Evolutionary conservation across 2,113 vertebrate genomes (phyloP).

Genomic region (Pica pica): DNA sequence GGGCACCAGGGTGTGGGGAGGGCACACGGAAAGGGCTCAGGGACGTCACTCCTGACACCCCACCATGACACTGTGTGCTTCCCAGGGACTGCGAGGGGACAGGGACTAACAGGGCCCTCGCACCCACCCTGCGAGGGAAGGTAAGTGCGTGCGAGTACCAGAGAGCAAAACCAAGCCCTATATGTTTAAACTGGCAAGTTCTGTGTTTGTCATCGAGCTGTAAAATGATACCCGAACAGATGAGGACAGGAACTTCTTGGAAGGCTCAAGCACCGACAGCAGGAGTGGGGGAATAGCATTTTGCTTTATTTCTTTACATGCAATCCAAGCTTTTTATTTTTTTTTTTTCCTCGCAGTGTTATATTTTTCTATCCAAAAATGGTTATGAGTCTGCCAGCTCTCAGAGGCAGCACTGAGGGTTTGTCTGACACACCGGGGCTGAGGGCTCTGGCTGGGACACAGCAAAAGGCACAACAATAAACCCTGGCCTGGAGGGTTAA

Average conservation of each 20-base stretch:
- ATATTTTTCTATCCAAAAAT: conserved; percentile 49
- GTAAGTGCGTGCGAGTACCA: neutral
- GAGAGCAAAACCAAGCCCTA: neutral
- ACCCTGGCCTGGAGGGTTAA: neutral
- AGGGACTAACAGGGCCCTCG: neutral
- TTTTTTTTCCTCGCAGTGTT: neutral
- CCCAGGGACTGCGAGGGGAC: rapidly evolving
- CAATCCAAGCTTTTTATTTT: conserved; percentile 3
- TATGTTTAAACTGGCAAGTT: conserved; percentile 60
- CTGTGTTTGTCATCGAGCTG: conserved; percentile 51
- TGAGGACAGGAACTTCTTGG: conserved; percentile 63
- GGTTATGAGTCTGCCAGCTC: conserved; percentile 33
- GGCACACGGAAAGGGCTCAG: rapidly evolving
- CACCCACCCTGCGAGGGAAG: neutral
- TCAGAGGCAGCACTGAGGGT: neutral
- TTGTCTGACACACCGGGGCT: neutral
- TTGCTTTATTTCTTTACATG: conserved; percentile 52
- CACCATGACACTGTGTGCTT: rapidly evolving
- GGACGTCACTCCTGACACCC: neutral
- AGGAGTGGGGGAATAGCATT: conserved; percentile 60
- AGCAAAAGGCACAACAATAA: neutral
- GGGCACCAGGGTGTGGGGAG: neutral
- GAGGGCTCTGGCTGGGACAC: neutral
- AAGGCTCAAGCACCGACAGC: conserved; percentile 48
- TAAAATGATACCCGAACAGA: conserved; percentile 56